Evolutionary conservation across 2,888 invertebrate species (phyloP).

Genomic region (Conchocele bisecta): DNA sequence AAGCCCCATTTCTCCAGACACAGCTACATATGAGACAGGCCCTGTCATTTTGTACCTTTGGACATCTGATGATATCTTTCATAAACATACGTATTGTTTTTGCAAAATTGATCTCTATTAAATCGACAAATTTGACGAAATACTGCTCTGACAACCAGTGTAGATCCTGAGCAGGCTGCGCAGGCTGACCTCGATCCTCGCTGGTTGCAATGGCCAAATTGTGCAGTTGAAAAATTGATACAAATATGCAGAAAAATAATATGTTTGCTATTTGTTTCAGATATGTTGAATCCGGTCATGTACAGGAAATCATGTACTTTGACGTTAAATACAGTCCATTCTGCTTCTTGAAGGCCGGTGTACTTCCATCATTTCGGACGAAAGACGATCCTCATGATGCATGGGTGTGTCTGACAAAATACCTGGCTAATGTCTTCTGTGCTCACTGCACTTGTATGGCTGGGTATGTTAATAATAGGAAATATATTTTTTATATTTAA

Average conservation of each 20-base stretch:
- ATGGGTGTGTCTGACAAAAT: not conserved
- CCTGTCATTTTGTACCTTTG: too few relatives aligned
- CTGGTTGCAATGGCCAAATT: not conserved
- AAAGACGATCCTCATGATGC: not conserved
- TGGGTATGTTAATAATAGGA: too few relatives aligned
- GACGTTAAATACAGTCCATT: not conserved
- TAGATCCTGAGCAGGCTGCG: too few relatives aligned
- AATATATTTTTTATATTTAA: not conserved
- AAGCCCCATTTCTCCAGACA: too few relatives aligned
- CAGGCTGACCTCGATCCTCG: too few relatives aligned
- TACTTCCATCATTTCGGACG: constrained; percentile 2
- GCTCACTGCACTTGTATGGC: constrained; percentile 18
- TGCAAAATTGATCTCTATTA: too few relatives aligned
- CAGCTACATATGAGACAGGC: too few relatives aligned
- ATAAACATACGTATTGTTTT: too few relatives aligned
- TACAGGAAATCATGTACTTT: constrained; percentile 16
- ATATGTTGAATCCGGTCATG: constrained; percentile 17
- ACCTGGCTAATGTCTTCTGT: constrained; percentile 8
- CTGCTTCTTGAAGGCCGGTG: constrained; percentile 6
- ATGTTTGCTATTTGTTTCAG: not conserved
- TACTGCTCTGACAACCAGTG: too few relatives aligned
- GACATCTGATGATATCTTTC: too few relatives aligned
- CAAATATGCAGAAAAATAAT: not conserved
- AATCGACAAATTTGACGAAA: too few relatives aligned
- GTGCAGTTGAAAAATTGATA: not conserved